Evolutionary conservation across 1,140 invertebrate species (phyloP).

Genomic region (Medauroidea extradentata): DNA sequence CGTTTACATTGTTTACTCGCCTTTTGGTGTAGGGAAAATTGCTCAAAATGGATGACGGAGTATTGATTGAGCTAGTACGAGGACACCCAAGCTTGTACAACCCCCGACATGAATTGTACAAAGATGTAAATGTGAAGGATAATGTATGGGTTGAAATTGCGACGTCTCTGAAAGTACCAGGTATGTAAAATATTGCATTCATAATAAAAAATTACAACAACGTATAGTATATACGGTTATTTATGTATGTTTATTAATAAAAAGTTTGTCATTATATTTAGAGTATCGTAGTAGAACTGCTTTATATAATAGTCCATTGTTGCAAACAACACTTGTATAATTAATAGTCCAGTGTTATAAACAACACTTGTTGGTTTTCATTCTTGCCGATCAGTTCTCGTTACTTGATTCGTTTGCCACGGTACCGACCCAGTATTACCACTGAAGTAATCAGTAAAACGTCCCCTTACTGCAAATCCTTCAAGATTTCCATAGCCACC

Average conservation of each 20-base stretch:
- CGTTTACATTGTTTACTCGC: no score
- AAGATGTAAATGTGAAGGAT: conserved; percentile 5
- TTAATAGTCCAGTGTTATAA: not conserved
- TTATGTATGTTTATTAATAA: not conserved
- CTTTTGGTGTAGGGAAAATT: not conserved
- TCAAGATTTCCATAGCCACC: conserved; percentile 16
- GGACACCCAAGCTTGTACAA: conserved; percentile 1
- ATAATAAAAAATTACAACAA: not conserved
- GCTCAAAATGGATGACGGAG: not conserved
- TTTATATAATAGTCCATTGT: not conserved
- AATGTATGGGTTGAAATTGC: conserved; percentile 5
- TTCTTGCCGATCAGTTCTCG: not conserved
- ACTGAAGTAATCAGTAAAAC: conserved; percentile 8
- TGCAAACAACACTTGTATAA: not conserved
- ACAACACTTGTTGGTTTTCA: not conserved
- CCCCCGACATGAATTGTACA: not conserved
- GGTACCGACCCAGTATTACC: conserved; percentile 6
- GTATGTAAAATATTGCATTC: not conserved
- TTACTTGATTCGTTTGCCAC: conserved; percentile 12
- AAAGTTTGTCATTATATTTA: not conserved
- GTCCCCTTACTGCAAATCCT: conserved; percentile 4
- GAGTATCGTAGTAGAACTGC: not conserved
- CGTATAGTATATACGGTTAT: not conserved
- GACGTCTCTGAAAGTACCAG: not conserved
- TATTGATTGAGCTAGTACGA: conserved; percentile 3